Base-by-base conservation (phyloP, 2,113 vertebrate genomes). In the Phalacrocorax pelagicus region DNA sequence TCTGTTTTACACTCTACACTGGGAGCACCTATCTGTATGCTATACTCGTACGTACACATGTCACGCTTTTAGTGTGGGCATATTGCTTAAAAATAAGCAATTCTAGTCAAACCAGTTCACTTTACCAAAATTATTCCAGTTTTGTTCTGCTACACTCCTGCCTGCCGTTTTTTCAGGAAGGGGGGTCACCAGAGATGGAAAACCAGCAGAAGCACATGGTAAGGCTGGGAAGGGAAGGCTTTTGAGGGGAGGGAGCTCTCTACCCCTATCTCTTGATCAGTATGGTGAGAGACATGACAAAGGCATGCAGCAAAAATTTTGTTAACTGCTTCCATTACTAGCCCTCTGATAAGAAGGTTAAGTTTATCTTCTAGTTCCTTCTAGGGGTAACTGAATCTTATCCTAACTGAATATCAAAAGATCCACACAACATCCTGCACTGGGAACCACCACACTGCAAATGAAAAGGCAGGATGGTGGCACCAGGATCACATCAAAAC, bases 31-130 rank as follows among this genome's bases (percentile, higher is more conserved):
- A 24, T 18, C 38, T 2, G 0, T 59, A 18, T 13, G 7, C 65
- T 59, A 34, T 46, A 8, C 5, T 23, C 4, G 1, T 52, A 10
- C 1, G 2, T 17, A 21, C 8, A 32, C 1, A 1, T 16, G 51
- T 52, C 63, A 58, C 1, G 2, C 18, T 40, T 66, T 67, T 42
- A 58, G 12, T 6, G 29, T 7, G 1, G 36, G 18, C 10, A 38
- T 47, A 36, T 10, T 32, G 14, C 38, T 81, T 63, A 54, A 75
- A 70, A 79, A 63, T 7, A 47, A 49, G 5, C 5, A 36, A 11
- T 67, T 71, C 29, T 47, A 22, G 30, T 75, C 75, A 91, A 88
- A 72, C 4, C 11, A 62, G 19, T 26, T 69, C 12, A 24, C 16
- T 26, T 78, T 42, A 67, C 14, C 38, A 85, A 72, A 72, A 72